Percentiles rank a stretch among this genome's conserved stretches.
Conservation (phyloP, 2,113 vertebrate species). For the Leptocoma aspasia region DNA sequence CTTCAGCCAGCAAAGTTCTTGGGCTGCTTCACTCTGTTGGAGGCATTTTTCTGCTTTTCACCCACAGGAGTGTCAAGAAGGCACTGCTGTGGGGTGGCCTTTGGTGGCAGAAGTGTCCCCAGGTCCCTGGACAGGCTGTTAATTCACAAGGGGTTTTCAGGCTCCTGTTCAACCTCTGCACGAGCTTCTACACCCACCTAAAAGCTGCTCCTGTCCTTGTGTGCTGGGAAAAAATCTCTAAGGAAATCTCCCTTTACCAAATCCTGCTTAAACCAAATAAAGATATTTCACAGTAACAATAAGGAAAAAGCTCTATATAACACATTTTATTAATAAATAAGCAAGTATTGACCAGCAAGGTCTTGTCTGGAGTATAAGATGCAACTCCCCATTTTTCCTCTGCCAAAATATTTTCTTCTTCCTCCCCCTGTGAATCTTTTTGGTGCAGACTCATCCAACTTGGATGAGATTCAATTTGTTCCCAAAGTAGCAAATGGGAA, state of each 20-base stretch:
- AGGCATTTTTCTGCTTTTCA: not conserved
- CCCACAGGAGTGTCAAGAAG: not conserved
- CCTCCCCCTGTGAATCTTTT: not conserved
- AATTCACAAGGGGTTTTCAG: not conserved
- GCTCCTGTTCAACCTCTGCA: not conserved
- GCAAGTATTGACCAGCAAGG: not conserved
- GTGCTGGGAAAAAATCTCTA: not conserved
- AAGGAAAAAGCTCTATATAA: not conserved
- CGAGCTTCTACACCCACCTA: rapidly evolving
- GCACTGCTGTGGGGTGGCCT: not conserved
- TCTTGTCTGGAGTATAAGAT: not conserved
- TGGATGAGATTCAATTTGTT: not conserved
- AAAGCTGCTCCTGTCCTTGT: not conserved
- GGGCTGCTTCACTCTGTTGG: not conserved
- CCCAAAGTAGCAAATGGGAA: not conserved
- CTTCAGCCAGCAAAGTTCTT: rapidly evolving
- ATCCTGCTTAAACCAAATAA: not conserved
- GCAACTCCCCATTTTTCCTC: not conserved
- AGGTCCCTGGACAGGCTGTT: not conserved
- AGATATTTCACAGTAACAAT: not conserved
- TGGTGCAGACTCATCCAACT: not conserved
- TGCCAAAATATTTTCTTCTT: not conserved
- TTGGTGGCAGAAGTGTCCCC: not conserved
- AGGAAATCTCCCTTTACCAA: not conserved
- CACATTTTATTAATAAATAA: not conserved